Conservation (phyloP, 1,140 invertebrate species). For the Pteromalus puparum region DNA sequence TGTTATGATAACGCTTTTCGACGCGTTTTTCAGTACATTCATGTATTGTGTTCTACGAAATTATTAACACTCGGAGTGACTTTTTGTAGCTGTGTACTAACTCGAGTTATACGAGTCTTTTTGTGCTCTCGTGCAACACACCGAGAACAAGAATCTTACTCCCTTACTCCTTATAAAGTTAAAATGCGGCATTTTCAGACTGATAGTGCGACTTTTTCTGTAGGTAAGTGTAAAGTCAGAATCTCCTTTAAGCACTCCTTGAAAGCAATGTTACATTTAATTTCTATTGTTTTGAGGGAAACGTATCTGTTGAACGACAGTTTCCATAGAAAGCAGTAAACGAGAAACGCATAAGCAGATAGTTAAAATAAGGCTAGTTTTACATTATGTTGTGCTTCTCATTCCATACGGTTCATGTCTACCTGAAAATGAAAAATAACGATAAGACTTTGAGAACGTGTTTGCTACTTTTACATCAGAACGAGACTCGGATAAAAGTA, state of each 20-base stretch:
- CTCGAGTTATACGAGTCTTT: slow-evolving; percentile 13
- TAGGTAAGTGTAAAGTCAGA: background rate
- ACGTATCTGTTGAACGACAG: background rate
- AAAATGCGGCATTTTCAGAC: slow-evolving; percentile 11
- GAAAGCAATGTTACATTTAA: background rate
- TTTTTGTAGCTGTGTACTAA: background rate
- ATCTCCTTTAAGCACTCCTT: slow-evolving; percentile 1
- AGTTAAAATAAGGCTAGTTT: slow-evolving; percentile 9
- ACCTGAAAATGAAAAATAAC: slow-evolving; percentile 2
- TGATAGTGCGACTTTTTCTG: slow-evolving; percentile 4
- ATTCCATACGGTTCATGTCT: slow-evolving; percentile 19
- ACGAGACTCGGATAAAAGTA: background rate
- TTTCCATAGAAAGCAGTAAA: background rate
- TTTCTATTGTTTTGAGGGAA: slow-evolving; percentile 9
- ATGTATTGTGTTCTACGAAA: background rate
- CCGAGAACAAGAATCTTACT: slow-evolving; percentile 7
- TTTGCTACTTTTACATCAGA: slow-evolving; percentile 26
- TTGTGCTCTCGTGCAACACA: background rate
- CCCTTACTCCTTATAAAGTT: slow-evolving; percentile 4
- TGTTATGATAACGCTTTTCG: slow-evolving; percentile 21
- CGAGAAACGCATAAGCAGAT: background rate
- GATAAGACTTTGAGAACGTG: background rate
- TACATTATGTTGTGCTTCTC: background rate
- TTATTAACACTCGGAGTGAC: background rate
- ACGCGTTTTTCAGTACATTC: slow-evolving; percentile 8